Evolutionary conservation across 1,140 invertebrate genomes (phyloP).

Genomic region (Rhagoletis pomonella): DNA sequence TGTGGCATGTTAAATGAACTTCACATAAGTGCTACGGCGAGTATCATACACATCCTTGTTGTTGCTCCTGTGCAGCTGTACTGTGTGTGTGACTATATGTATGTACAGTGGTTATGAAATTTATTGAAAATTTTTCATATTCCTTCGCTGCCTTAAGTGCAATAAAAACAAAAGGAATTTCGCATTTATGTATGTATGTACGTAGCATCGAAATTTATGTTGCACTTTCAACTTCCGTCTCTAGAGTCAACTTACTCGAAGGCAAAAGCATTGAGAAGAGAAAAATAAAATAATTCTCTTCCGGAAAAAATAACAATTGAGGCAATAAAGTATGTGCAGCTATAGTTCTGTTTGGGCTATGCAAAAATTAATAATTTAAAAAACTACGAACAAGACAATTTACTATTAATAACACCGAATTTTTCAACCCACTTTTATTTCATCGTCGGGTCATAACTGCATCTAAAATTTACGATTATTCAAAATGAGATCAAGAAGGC

Average conservation of each 20-base stretch:
- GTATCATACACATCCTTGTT: background rate
- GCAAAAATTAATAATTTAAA: no score
- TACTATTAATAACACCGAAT: no score
- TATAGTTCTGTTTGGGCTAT: no score
- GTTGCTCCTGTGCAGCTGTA: no score
- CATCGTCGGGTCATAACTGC: no score
- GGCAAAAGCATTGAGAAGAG: background rate
- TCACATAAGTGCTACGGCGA: background rate
- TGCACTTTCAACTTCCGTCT: background rate
- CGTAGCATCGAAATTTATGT: background rate
- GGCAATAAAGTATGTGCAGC: no score
- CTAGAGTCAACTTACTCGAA: background rate
- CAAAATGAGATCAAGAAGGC: no score
- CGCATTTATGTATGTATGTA: background rate
- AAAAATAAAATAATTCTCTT: background rate
- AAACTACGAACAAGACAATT: no score
- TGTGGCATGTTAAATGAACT: conserved; percentile 45
- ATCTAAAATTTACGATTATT: no score
- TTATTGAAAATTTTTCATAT: background rate
- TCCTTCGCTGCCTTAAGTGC: background rate
- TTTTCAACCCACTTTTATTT: no score
- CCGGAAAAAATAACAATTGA: no score
- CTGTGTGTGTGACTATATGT: no score
- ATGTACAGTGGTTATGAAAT: background rate
- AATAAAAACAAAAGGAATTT: background rate